Percentiles rank a stretch among this genome's conserved stretches.
Evolutionary conservation across 2,113 vertebrate genomes (phyloP).

Genomic region (Pterocles gutturalis): DNA sequence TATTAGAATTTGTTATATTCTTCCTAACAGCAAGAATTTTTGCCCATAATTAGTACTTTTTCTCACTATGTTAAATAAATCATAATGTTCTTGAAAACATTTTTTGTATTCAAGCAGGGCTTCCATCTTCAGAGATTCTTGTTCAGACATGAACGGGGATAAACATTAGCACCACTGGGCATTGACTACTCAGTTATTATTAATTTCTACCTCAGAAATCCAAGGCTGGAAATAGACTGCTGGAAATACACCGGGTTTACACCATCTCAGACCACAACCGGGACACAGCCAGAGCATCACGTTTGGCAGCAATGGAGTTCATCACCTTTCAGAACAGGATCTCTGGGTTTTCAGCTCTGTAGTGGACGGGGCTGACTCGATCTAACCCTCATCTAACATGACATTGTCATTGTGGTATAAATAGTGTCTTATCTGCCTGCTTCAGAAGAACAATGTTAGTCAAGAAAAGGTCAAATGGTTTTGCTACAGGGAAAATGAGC

Average conservation of each 20-base stretch:
- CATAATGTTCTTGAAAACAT: not conserved
- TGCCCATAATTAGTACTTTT: not conserved
- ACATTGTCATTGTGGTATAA: slow-evolving; percentile 43
- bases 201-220: not conserved
- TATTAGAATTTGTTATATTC: not conserved
- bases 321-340: not conserved
- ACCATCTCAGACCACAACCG: not conserved
- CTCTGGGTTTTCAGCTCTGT: not conserved
- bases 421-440: slow-evolving; percentile 58
- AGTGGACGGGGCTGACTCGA: not conserved
- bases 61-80: not conserved
- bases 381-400: slow-evolving; percentile 24
- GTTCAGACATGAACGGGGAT: not conserved
- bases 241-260: not conserved
- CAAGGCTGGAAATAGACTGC: not conserved
- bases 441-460: slow-evolving; percentile 37
- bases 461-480: slow-evolving; percentile 63
- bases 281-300: not conserved
- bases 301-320: not conserved
- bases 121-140: not conserved
- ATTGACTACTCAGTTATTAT: not conserved
- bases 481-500: not conserved
- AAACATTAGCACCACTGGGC: not conserved
- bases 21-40: not conserved
- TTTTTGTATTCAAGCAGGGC: not conserved